Conservation (phyloP, 2,797 vertebrate species). For the Salarias fasciatus region DNA sequence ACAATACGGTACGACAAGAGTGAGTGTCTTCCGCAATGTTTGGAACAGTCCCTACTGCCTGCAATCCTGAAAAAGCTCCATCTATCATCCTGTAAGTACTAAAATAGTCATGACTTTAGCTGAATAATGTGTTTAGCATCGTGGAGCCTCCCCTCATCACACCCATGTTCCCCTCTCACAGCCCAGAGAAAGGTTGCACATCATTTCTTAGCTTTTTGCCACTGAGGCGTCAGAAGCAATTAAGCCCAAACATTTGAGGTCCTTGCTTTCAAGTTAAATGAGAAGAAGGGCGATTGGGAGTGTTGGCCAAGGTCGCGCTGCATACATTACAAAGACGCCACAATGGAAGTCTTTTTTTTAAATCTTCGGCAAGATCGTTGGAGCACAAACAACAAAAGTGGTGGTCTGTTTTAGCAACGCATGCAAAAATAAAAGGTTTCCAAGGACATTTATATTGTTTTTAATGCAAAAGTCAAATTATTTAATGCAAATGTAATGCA, state of each 20-base stretch:
- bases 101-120: too few species aligned
- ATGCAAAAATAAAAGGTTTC: conserved; percentile 4
- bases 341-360: conserved; percentile 12
- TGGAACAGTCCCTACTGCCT: too few species aligned
- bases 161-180: too few species aligned
- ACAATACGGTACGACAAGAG: too few species aligned
- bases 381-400: too few species aligned
- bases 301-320: not conserved
- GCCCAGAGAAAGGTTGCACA: conserved; percentile 32
- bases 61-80: too few species aligned
- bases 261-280: conserved; percentile 48
- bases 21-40: too few species aligned
- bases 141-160: too few species aligned
- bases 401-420: not conserved
- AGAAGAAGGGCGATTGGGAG: conserved; percentile 15
- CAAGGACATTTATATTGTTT: not conserved
- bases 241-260: conserved; percentile 28
- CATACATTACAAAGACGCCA: conserved; percentile 11
- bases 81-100: too few species aligned
- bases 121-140: too few species aligned
- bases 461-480: not conserved
- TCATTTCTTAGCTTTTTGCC: conserved; percentile 36
- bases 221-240: conserved; percentile 51
- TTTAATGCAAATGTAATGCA: not conserved
- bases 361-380: conserved; percentile 1